Percentiles rank a stretch among this genome's conserved stretches.
Conservation (phyloP, 2,797 vertebrate genomes). For the Poecilia picta region DNA sequence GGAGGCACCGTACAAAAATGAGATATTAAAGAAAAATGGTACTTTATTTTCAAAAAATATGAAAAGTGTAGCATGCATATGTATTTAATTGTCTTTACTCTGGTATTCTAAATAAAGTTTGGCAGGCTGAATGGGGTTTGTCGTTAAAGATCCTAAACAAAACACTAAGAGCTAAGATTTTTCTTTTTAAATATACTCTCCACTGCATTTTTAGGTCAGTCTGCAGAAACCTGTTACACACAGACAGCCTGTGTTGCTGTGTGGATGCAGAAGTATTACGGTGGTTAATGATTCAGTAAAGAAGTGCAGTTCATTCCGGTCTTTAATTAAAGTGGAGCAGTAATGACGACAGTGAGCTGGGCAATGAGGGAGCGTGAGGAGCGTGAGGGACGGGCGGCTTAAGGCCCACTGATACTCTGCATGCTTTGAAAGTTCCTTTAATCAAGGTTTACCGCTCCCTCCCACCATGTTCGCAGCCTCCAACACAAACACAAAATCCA, state of each 20-base stretch:
- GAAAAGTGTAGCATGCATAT: neutral
- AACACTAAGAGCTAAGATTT: neutral
- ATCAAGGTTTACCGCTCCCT: conserved; percentile 57
- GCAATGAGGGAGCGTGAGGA: conserved; percentile 41
- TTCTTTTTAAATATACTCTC: neutral
- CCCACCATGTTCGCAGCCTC: conserved; percentile 1
- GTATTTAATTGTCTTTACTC: neutral
- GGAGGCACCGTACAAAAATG: neutral
- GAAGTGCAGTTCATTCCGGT: conserved; percentile 62
- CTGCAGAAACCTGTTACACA: neutral
- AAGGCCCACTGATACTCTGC: conserved; percentile 56
- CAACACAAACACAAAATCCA: neutral
- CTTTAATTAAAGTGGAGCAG: conserved; percentile 71
- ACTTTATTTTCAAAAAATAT: neutral
- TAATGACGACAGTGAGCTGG: conserved; percentile 31
- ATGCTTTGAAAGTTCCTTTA: conserved; percentile 69
- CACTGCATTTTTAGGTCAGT: neutral
- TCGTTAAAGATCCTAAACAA: neutral
- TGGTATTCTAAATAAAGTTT: neutral
- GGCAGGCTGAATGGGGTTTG: neutral
- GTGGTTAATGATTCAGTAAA: conserved; percentile 45
- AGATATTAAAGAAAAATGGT: neutral
- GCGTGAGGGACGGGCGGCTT: conserved; percentile 60
- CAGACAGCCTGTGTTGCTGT: neutral
- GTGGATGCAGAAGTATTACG: conserved; percentile 5